Percentiles rank a stretch among this genome's conserved stretches.
phyloP scores from a whole-genome alignment of 2,888 invertebrate genomes.

The Eilema griseolum region DNA sequence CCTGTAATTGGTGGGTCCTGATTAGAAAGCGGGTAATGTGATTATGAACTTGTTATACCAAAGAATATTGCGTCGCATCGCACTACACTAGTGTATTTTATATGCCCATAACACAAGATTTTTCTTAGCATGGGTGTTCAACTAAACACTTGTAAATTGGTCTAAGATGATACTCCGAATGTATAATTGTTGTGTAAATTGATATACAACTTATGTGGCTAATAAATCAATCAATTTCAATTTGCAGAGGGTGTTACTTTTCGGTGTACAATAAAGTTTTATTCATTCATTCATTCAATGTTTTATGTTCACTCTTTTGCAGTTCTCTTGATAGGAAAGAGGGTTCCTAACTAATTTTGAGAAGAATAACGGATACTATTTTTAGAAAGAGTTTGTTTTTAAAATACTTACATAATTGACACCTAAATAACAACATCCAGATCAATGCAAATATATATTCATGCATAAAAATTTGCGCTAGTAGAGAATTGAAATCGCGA shows the following conservation, averaged over 20 bases:
- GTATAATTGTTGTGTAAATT: too few relatives aligned
- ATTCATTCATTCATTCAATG: too few relatives aligned
- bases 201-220: too few relatives aligned
- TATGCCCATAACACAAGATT: too few relatives aligned
- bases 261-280: too few relatives aligned
- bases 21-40: neutral
- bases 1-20: neutral
- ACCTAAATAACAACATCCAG: neutral
- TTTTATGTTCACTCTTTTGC: neutral
- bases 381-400: too few relatives aligned
- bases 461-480: neutral
- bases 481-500: neutral
- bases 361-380: too few relatives aligned
- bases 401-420: too few relatives aligned
- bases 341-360: neutral
- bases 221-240: too few relatives aligned
- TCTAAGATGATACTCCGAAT: too few relatives aligned
- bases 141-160: too few relatives aligned
- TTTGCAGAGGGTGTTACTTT: neutral
- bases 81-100: neutral
- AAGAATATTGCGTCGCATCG: neutral
- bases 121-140: too few relatives aligned
- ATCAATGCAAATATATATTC: neutral
- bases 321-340: neutral
- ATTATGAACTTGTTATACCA: neutral